Percentiles rank a stretch among this genome's conserved stretches.
phyloP scores from a whole-genome alignment of 2,113 vertebrate genomes.

The Pycnonotus jocosus region DNA sequence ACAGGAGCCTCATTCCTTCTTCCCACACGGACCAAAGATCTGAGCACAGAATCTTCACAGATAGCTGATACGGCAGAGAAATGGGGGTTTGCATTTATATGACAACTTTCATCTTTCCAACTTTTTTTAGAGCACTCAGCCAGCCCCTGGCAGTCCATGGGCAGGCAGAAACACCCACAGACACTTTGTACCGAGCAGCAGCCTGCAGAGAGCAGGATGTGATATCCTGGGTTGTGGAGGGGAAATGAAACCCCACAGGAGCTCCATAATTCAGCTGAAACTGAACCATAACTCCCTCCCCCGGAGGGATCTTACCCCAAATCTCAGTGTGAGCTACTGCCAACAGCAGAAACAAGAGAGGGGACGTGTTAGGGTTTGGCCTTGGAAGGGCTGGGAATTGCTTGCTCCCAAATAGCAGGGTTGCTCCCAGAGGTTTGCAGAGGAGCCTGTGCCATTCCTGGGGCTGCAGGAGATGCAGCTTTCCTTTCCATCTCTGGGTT shows the following conservation, averaged over 20 bases:
- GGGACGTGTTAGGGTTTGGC: accelerated
- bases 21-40: background rate
- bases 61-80: background rate
- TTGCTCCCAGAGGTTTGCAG: background rate
- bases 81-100: background rate
- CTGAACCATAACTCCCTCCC: background rate
- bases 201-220: background rate
- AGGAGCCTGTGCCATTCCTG: background rate
- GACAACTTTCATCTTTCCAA: background rate
- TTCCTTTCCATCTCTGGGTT: background rate
- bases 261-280: background rate
- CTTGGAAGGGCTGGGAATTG: background rate
- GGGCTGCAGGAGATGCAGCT: background rate
- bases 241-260: background rate
- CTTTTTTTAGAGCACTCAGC: background rate
- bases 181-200: background rate
- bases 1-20: background rate
- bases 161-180: background rate
- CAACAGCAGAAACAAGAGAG: background rate
- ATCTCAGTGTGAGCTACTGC: background rate
- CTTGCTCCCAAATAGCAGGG: background rate
- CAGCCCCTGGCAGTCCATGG: background rate
- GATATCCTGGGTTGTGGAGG: background rate
- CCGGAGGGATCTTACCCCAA: background rate
- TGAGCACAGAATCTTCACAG: background rate